phyloP scores from a whole-genome alignment of 2,113 vertebrate species.

The Hylia prasina region DNA sequence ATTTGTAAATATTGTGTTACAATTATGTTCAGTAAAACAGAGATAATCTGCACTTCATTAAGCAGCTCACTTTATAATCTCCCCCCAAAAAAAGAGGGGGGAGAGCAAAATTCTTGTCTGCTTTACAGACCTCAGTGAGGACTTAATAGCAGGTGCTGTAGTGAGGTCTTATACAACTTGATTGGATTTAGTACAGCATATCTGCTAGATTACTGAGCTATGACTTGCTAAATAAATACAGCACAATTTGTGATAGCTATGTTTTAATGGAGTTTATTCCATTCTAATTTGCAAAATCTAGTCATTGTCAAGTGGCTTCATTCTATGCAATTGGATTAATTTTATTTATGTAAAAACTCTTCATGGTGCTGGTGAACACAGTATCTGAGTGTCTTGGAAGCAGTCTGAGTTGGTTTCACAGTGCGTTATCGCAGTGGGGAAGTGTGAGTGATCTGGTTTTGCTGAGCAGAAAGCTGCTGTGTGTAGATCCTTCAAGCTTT shows the following conservation, averaged over 20 bases:
- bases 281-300: conserved; percentile 2
- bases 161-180: neutral
- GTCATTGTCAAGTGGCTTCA: neutral
- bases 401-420: neutral
- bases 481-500: neutral
- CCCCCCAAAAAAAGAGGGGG: neutral
- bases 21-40: neutral
- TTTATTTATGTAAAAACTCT: neutral
- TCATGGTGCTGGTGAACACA: neutral
- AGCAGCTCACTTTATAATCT: neutral
- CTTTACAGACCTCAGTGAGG: neutral
- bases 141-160: neutral
- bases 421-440: rapidly evolving
- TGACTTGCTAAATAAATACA: neutral
- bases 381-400: neutral
- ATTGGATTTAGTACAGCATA: neutral
- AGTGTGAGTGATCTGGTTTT: neutral
- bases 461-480: neutral
- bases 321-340: neutral
- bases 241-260: neutral
- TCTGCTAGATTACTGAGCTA: neutral
- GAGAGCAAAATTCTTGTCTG: neutral
- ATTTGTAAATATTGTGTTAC: neutral
- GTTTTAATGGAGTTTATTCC: neutral
- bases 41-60: neutral